These are phyloP conservation scores for Plotosus lineatus DNA, from an alignment of 2,113 vertebrate species.

Conservation along the genomic window DNA sequence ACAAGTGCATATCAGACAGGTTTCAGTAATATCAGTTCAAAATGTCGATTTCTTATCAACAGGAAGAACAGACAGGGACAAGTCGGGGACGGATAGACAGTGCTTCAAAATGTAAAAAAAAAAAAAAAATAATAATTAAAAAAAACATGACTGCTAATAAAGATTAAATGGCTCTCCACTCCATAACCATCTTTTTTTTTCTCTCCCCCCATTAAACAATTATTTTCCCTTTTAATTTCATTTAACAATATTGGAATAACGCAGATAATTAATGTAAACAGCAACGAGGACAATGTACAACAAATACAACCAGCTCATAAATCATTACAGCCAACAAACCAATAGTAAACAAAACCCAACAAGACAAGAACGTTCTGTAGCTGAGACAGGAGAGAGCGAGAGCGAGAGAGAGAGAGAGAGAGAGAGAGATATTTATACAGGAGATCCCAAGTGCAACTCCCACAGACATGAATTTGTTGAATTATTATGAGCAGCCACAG, in stretches of 20 bases:
- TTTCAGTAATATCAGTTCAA: constrained; percentile 31
- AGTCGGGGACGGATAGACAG: not conserved
- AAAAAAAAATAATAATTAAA: too few species aligned
- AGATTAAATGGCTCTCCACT: not conserved
- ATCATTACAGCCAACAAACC: constrained; percentile 17
- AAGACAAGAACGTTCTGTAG: constrained; percentile 11
- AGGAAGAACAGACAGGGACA: not conserved
- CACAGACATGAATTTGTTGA: not conserved
- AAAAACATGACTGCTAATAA: not conserved
- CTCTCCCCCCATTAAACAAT: not conserved
- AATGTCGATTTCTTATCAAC: constrained; percentile 21
- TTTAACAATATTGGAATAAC: constrained; percentile 48
- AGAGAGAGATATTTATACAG: not conserved
- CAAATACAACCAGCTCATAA: constrained; percentile 38
- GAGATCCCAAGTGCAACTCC: constrained; percentile 10
- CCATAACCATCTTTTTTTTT: not conserved
- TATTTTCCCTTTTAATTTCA: constrained; percentile 43
- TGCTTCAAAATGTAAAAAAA: not conserved
- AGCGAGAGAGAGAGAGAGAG: constrained; percentile 14
- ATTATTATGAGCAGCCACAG: not conserved
- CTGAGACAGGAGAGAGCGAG: constrained; percentile 6
- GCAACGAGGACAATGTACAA: constrained; percentile 40
- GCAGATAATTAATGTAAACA: constrained; percentile 53
- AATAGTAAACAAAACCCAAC: constrained; percentile 30
- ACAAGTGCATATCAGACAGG: constrained; percentile 44